Conservation (phyloP, 2,797 vertebrate genomes). For the Chelonia mydas region DNA sequence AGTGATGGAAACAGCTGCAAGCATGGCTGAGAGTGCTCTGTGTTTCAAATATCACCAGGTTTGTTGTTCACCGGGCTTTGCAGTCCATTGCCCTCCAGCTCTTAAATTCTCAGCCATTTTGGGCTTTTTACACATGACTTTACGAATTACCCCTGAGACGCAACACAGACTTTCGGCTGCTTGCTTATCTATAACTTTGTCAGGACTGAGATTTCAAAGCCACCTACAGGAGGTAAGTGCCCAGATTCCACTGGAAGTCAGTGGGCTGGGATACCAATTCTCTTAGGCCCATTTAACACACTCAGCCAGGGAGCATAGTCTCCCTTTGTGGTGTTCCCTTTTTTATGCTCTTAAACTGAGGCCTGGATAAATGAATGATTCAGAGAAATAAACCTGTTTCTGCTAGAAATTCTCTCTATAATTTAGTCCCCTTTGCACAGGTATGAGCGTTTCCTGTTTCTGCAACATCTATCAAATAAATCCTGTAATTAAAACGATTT, state of each 20-base stretch:
- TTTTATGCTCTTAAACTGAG: neutral
- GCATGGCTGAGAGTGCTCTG: neutral
- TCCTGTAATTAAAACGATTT: neutral
- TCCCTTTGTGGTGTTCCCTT: fast-evolving
- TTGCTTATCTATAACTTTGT: neutral
- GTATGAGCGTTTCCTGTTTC: neutral
- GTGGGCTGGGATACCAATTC: neutral
- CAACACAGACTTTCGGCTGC: neutral
- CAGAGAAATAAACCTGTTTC: neutral
- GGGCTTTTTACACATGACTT: neutral
- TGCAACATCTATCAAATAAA: neutral
- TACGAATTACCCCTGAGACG: fast-evolving
- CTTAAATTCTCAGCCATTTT: neutral
- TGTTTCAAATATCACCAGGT: neutral
- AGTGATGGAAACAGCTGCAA: neutral
- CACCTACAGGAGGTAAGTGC: neutral
- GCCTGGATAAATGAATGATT: neutral
- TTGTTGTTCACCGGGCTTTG: neutral
- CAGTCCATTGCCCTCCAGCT: neutral
- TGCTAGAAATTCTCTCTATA: neutral
- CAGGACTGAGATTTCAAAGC: neutral
- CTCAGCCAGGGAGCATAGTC: neutral
- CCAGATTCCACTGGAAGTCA: fast-evolving
- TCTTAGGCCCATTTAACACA: neutral
- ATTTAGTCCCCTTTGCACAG: fast-evolving